These are phyloP conservation scores for Trachelus tabidus DNA, from an alignment of 2,888 invertebrate genomes.

Conservation along the genomic window DNA sequence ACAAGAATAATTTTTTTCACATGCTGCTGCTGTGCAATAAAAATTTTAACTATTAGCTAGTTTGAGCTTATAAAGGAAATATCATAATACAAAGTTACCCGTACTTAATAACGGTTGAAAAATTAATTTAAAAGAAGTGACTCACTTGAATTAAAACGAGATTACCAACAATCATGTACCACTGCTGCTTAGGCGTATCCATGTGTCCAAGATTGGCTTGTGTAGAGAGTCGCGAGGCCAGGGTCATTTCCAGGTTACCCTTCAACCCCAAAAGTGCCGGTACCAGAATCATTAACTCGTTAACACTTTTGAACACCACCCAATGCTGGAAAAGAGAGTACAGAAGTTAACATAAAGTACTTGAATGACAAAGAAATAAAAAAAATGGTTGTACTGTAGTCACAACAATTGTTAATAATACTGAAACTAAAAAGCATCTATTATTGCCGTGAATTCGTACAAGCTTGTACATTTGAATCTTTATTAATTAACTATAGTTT, in stretches of 20 bases:
- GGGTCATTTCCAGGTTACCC: slow-evolving; percentile 97
- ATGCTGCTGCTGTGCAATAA: too few relatives aligned
- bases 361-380: background rate
- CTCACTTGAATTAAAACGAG: slow-evolving; percentile 79
- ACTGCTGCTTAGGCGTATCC: slow-evolving; percentile 75
- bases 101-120: background rate
- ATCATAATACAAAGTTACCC: background rate
- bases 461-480: too few relatives aligned
- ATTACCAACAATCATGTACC: slow-evolving; percentile 78
- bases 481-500: too few relatives aligned
- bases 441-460: too few relatives aligned
- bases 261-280: slow-evolving; percentile 85
- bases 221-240: slow-evolving; percentile 94
- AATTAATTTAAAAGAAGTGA: background rate
- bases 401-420: background rate
- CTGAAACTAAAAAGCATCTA: too few relatives aligned
- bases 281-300: slow-evolving; percentile 81
- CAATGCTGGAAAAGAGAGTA: slow-evolving; percentile 71
- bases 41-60: background rate
- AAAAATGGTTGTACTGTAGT: background rate
- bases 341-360: background rate
- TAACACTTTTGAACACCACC: slow-evolving; percentile 76
- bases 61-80: background rate
- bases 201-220: slow-evolving; percentile 86
- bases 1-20: background rate